Conservation (phyloP, 1,140 invertebrate species). For the Atta texana region DNA sequence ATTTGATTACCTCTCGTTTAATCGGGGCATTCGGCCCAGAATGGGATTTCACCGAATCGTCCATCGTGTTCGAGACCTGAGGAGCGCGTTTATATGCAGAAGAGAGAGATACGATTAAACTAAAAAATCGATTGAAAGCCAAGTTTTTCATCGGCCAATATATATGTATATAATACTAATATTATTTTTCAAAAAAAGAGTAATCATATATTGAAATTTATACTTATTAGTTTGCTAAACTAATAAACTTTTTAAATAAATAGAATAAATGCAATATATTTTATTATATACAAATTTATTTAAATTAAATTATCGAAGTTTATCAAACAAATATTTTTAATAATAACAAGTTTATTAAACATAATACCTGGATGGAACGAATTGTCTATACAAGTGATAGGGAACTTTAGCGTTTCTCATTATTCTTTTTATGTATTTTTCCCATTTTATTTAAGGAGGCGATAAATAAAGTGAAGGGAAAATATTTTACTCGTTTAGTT, state of each 20-base stretch:
- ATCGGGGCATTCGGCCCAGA: conserved; percentile 68
- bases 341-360: conserved; percentile 8
- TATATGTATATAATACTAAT: not conserved
- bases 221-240: not conserved
- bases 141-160: not conserved
- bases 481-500: not conserved
- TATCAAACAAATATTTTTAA: not conserved
- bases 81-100: conserved; percentile 62
- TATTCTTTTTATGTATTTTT: conserved; percentile 2
- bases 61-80: conserved; percentile 55
- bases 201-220: not conserved
- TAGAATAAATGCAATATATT: not conserved
- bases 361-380: not conserved
- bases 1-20: conserved; percentile 77
- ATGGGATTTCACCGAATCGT: conserved; percentile 67
- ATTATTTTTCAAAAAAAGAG: conserved; percentile 23
- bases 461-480: not conserved
- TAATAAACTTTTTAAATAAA: not conserved
- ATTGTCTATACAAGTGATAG: not conserved
- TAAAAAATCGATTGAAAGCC: conserved; percentile 50
- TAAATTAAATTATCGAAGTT: not conserved
- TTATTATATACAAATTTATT: conserved; percentile 6
- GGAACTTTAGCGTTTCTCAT: not conserved
- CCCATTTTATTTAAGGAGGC: not conserved
- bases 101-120: conserved; percentile 42